Evolutionary conservation across 2,888 invertebrate genomes (phyloP), one percentile per base, ranked within the genome.

Genomic region (Mesorhabditis sp.): DNA sequence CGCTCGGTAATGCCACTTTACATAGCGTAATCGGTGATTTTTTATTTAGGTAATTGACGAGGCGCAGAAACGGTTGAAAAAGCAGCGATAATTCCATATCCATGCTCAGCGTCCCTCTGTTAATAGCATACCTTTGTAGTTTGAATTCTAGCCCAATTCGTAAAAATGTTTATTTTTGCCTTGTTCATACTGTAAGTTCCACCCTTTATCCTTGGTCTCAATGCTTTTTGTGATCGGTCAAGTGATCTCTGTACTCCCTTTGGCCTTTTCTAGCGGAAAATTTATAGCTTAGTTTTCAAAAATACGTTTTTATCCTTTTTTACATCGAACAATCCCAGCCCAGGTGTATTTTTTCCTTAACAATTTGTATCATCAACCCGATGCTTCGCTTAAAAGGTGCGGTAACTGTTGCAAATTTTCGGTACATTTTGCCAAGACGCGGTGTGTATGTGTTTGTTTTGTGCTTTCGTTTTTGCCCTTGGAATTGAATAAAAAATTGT

Each of bases 21-120:
- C 28, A 5, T 44, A 66, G 6, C 4, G 5, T 13, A 50, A 50
- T 13, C 58, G 7, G 7, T 50, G 50, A 66, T 44, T 66, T 45
- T 10, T 13, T 4, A 5, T 62, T 63, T 62, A 72, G 45, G 81
- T 82, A 10, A 74, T 81, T 45, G 81, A 81, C 50, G 80, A 82
- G 67, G 79, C 79, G 6, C 82, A 81, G 67, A 69, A 72, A 45
- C 58, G 82, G 28, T 76, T 82, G 43, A 82, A 82, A 70, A 82
- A 82, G 50, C 78, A 78, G 58, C 69, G 79, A 75, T 82, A 70
- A 72, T 15, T 45, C 42, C 4, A 41, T 45, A 28, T 28, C 28
- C 28, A 28, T 28, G 28, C 28, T 28, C 28, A 28, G 28, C 28
- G 28, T 28, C 28, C 28, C 28, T 28, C 28, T 28, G 28, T 28